These are phyloP conservation scores for Callyntrura guangdongensis DNA, from an alignment of 2,888 invertebrate species.

Conservation along the genomic window DNA sequence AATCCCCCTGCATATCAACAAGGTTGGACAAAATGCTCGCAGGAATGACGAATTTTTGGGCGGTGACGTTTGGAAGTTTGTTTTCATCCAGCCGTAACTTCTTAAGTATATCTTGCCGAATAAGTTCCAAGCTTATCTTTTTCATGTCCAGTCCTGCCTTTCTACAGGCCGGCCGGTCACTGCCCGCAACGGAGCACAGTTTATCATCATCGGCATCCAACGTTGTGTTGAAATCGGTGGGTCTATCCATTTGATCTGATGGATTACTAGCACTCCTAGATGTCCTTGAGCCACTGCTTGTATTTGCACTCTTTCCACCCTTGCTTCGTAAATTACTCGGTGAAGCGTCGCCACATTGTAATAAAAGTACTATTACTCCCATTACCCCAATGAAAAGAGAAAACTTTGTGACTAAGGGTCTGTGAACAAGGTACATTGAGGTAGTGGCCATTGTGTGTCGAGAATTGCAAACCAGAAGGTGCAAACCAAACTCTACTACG, in stretches of 20 bases:
- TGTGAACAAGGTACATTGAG: slow-evolving; percentile 3
- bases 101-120: slow-evolving; percentile 83
- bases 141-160: slow-evolving; percentile 81
- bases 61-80: slow-evolving; percentile 82
- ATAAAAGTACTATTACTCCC: slow-evolving; percentile 47
- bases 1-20: slow-evolving; percentile 82
- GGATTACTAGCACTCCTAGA: slow-evolving; percentile 66
- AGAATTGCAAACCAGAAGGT: background rate
- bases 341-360: slow-evolving; percentile 65
- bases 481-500: background rate
- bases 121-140: slow-evolving; percentile 81
- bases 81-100: slow-evolving; percentile 84
- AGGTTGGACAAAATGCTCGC: slow-evolving; percentile 81
- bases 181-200: slow-evolving; percentile 63
- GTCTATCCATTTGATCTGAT: background rate
- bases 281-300: slow-evolving; percentile 58
- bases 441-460: slow-evolving; percentile 21
- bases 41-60: slow-evolving; percentile 81
- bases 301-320: slow-evolving; percentile 66
- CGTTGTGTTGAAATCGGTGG: slow-evolving; percentile 53
- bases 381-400: slow-evolving; percentile 57
- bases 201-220: slow-evolving; percentile 69
- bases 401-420: slow-evolving; percentile 38
- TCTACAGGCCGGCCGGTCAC: slow-evolving; percentile 72
- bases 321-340: slow-evolving; percentile 62